Evolutionary conservation across 2,888 invertebrate species (phyloP).

Genomic region (Dicranocentrus wangi): DNA sequence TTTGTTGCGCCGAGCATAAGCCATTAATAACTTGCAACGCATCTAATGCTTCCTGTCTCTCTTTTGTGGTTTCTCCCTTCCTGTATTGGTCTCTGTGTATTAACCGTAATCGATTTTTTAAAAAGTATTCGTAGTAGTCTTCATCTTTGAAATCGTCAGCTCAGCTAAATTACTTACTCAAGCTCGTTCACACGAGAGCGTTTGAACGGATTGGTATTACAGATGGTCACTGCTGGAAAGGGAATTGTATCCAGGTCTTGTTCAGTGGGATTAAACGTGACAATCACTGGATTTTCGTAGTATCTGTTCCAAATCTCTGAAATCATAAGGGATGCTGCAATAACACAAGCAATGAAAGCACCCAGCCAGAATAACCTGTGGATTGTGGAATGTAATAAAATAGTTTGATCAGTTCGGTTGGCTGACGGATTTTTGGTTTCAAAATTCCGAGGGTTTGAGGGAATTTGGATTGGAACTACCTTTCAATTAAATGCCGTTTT

Average conservation of each 20-base stretch:
- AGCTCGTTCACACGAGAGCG: constrained; percentile 45
- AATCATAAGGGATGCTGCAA: constrained; percentile 56
- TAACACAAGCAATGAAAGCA: constrained; percentile 51
- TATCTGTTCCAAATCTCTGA: constrained; percentile 66
- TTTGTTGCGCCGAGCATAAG: constrained; percentile 60
- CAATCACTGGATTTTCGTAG: constrained; percentile 68
- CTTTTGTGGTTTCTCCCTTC: background rate
- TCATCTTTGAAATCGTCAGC: too few relatives aligned
- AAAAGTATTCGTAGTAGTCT: background rate
- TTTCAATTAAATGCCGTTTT: constrained; percentile 66
- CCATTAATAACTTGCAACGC: constrained; percentile 57
- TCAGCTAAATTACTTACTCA: constrained; percentile 14
- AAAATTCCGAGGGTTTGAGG: too few relatives aligned
- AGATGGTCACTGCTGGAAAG: constrained; percentile 71
- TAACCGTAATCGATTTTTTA: background rate
- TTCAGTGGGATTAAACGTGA: constrained; percentile 69
- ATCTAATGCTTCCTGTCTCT: constrained; percentile 19
- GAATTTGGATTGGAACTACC: too few relatives aligned
- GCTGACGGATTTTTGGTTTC: background rate
- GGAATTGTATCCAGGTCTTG: constrained; percentile 64
- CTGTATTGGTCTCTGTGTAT: constrained; percentile 22
- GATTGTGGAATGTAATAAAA: background rate
- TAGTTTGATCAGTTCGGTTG: background rate
- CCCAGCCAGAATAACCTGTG: constrained; percentile 69
- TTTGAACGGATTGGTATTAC: constrained; percentile 69